A percentile compares a stretch with the other conserved stretches of the same genome.
These are phyloP conservation scores for Grammatotria lemairii DNA, from an alignment of 2,113 vertebrate species.

Conservation along the genomic window DNA sequence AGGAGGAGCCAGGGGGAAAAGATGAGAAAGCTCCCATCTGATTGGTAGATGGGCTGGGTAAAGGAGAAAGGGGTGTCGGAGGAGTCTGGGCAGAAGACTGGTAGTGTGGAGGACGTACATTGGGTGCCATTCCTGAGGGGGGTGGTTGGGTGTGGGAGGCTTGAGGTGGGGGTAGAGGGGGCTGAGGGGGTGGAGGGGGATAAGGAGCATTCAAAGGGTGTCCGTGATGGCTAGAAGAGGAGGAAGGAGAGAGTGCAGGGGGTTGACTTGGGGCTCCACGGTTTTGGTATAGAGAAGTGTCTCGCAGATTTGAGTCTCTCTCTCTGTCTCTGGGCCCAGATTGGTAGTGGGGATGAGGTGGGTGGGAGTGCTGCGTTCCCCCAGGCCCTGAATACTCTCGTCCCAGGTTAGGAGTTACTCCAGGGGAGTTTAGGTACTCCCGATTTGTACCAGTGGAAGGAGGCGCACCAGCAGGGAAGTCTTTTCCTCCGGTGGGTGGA, in stretches of 20 bases:
- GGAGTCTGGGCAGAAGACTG: slow-evolving; percentile 70
- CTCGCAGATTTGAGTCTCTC: slow-evolving; percentile 60
- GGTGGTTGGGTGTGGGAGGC: slow-evolving; percentile 62
- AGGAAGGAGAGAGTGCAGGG: slow-evolving; percentile 69
- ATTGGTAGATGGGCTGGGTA: slow-evolving; percentile 74
- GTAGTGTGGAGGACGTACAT: slow-evolving; percentile 63
- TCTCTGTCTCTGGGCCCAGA: slow-evolving; percentile 63
- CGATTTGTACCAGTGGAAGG: slow-evolving; percentile 57
- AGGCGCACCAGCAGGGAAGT: slow-evolving; percentile 56
- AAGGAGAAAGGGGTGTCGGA: slow-evolving; percentile 68
- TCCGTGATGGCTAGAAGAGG: slow-evolving; percentile 58
- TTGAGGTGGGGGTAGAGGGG: slow-evolving; percentile 34
- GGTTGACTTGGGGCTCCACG: slow-evolving; percentile 64
- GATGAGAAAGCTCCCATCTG: slow-evolving; percentile 68
- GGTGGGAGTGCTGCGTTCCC: slow-evolving; percentile 54
- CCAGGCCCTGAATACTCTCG: slow-evolving; percentile 68
- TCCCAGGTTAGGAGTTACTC: slow-evolving; percentile 60
- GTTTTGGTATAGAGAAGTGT: slow-evolving; percentile 64
- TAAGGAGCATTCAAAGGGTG: slow-evolving; percentile 55
- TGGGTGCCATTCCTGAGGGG: slow-evolving; percentile 63
- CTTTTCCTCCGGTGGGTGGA: slow-evolving; percentile 57
- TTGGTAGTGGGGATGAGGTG: slow-evolving; percentile 63
- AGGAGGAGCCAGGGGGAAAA: slow-evolving; percentile 61
- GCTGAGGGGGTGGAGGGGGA: slow-evolving; percentile 40
- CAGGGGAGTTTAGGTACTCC: slow-evolving; percentile 71